Evolutionary conservation across 2,888 invertebrate genomes (phyloP).

Genomic region (Mimas tiliae): DNA sequence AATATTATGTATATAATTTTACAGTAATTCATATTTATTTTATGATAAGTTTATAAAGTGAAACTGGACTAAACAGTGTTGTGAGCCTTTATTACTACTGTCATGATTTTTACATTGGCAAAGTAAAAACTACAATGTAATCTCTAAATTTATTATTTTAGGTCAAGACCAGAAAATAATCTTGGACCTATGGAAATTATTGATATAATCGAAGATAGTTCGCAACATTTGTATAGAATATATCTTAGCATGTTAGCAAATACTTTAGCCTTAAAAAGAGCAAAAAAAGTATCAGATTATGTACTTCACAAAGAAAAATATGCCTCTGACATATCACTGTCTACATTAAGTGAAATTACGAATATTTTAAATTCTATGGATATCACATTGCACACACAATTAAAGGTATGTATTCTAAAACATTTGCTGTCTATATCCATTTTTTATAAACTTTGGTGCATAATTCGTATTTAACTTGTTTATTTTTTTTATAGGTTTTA

Average conservation of each 20-base stretch:
- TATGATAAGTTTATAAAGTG: too few relatives aligned
- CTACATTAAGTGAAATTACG: slow-evolving; percentile 67
- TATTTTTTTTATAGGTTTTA: slow-evolving; percentile 49
- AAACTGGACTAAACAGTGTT: too few relatives aligned
- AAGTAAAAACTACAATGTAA: neutral
- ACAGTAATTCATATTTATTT: too few relatives aligned
- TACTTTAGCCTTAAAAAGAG: slow-evolving; percentile 66
- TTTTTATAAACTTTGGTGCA: too few relatives aligned
- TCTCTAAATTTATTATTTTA: slow-evolving; percentile 37
- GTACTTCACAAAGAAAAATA: slow-evolving; percentile 70
- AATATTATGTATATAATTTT: too few relatives aligned
- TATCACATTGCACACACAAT: slow-evolving; percentile 61
- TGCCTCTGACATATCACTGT: slow-evolving; percentile 71
- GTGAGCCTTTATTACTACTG: too few relatives aligned
- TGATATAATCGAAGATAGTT: slow-evolving; percentile 69
- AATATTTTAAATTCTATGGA: slow-evolving; percentile 74
- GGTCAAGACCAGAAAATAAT: slow-evolving; percentile 41
- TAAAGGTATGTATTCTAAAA: slow-evolving; percentile 58
- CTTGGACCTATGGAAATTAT: slow-evolving; percentile 64
- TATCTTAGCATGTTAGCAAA: slow-evolving; percentile 72
- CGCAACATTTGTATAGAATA: slow-evolving; percentile 72
- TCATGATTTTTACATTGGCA: too few relatives aligned
- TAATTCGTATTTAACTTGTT: neutral
- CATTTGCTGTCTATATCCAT: neutral
- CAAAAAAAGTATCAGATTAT: slow-evolving; percentile 63